Conservation (phyloP, 2,113 vertebrate species). For the Pagrus major region DNA sequence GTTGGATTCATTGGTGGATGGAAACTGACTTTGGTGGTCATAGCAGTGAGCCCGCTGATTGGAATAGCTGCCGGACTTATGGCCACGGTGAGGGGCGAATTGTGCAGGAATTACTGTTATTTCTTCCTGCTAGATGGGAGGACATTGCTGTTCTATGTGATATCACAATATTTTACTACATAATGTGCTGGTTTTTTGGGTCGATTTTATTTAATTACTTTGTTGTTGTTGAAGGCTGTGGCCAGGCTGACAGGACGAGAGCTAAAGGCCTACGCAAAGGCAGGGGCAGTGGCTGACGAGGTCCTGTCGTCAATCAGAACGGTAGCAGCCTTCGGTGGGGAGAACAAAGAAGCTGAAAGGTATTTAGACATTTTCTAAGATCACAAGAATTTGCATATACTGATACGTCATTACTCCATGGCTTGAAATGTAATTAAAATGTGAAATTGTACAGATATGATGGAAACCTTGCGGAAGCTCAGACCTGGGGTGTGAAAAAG, state of each 20-base stretch:
- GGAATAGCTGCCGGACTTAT: slow-evolving; percentile 83
- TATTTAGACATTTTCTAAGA: slow-evolving; percentile 30
- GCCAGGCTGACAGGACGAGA: slow-evolving; percentile 79
- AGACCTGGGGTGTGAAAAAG: slow-evolving; percentile 85
- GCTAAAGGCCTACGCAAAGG: slow-evolving; percentile 84
- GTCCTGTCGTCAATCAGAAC: slow-evolving; percentile 85
- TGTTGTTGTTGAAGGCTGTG: slow-evolving; percentile 71
- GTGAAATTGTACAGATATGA: slow-evolving; percentile 76
- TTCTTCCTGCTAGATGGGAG: neutral
- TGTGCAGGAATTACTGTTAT: neutral
- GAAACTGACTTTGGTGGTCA: slow-evolving; percentile 86
- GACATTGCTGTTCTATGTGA: neutral
- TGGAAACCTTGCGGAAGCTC: slow-evolving; percentile 81
- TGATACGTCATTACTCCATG: neutral
- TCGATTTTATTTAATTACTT: neutral
- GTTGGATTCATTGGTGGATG: slow-evolving; percentile 86
- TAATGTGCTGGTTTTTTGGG: too few species aligned
- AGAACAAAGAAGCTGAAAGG: slow-evolving; percentile 84
- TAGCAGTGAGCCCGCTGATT: slow-evolving; percentile 84
- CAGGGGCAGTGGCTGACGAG: slow-evolving; percentile 85
- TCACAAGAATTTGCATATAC: neutral
- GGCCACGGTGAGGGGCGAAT: slow-evolving; percentile 76
- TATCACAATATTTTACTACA: neutral
- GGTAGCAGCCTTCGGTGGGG: slow-evolving; percentile 84
- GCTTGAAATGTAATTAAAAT: neutral